Base-by-base conservation (phyloP, 2,113 vertebrate genomes). In the Poicephalus gulielmi region DNA sequence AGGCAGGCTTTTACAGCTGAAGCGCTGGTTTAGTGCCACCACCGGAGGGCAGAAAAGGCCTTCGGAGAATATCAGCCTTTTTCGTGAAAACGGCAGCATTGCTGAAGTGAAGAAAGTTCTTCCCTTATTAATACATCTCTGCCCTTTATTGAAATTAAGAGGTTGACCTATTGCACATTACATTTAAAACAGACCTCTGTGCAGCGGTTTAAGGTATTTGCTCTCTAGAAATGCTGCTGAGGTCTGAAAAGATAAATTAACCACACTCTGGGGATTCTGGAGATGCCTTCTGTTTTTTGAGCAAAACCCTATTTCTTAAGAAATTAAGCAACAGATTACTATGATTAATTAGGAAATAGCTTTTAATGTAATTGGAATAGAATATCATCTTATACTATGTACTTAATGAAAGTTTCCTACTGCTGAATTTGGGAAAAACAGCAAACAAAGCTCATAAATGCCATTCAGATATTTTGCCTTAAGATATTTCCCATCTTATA, bases 41-140 rank as follows among this genome's bases (percentile, higher is more conserved):
- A 97, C 97, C 57, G 97, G 98, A 93, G 96, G 98, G 98, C 98
- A 98, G 97, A 86, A 96, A 91, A 95, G 97, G 82, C 85, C 96
- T 96, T 96, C 92, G 89, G 47, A 96, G 93, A 75, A 15, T 39
- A n/a, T 30, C 47, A 20, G 49, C n/a, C 3, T 27, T 52, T 7
- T 37, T 41, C 69, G 0, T 31, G 55, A 22, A 52, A 44, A 1
- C 41, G 1, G 49, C 13, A 0, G 24, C 6, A 1, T 4, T 3
- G 52, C 33, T 4, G 43, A 27, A 49, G 77, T 1, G 2, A 8
- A 18, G 3, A 1, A 55, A 57, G 30, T 33, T 82, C 73, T 55
- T 9, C 55, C 18, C 14, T 53, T 39, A 49, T 22, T 9, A 3
- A 25, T 16, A 2, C 0, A 33, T 44, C 35, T 20, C 85, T 78